A percentile compares a stretch with the other conserved stretches of the same genome.
Evolutionary conservation across 2,888 invertebrate genomes (phyloP).

Genomic region (Heliconius erato): DNA sequence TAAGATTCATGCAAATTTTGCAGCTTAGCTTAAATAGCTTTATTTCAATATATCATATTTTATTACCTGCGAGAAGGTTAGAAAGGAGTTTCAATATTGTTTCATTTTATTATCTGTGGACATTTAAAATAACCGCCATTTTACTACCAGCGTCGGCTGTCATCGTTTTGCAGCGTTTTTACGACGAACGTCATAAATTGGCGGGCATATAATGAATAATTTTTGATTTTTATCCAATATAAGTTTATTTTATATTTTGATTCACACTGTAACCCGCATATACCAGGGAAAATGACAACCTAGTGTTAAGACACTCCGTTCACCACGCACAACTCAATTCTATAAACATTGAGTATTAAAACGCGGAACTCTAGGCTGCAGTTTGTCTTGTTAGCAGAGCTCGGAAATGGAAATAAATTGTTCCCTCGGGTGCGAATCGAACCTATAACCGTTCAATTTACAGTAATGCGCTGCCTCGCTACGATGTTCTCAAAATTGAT

Average conservation of each 20-base stretch:
- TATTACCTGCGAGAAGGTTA: slow-evolving; percentile 2
- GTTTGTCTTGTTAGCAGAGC: no score
- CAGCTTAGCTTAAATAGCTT: slow-evolving; percentile 4
- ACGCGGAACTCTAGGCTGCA: no score
- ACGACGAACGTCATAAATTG: slow-evolving; percentile 60
- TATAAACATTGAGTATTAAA: no score
- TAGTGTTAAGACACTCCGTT: no score
- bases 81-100: slow-evolving; percentile 27
- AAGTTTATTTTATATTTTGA: neutral
- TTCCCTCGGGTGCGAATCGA: no score
- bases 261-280: no score
- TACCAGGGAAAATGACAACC: no score
- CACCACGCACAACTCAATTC: no score
- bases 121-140: slow-evolving; percentile 58
- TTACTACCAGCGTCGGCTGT: slow-evolving; percentile 57
- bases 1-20: neutral
- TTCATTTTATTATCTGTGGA: slow-evolving; percentile 40
- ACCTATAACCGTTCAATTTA: no score
- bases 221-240: slow-evolving; percentile 23
- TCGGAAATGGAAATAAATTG: no score
- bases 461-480: no score
- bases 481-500: no score
- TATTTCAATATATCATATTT: slow-evolving; percentile 19
- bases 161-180: slow-evolving; percentile 65
- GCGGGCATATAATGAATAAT: slow-evolving; percentile 48